These are phyloP conservation scores for Allacma fusca DNA, from an alignment of 2,888 invertebrate genomes.

Conservation along the genomic window DNA sequence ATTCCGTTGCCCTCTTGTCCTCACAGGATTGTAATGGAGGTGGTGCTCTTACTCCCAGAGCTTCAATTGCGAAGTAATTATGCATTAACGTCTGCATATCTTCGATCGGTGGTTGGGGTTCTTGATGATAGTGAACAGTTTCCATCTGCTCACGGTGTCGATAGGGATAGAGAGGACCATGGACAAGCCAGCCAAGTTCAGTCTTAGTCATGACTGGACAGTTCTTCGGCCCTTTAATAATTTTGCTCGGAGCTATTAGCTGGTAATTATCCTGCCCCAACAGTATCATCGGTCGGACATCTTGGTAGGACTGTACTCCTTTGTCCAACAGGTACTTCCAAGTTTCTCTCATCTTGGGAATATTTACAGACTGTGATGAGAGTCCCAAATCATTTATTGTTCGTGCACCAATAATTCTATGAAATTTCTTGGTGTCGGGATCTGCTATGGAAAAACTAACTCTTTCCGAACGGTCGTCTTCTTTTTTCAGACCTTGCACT, in stretches of 20 bases:
- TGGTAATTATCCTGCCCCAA: background rate
- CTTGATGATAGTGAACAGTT: no score
- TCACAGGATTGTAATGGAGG: background rate
- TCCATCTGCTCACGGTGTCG: background rate
- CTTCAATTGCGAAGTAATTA: background rate
- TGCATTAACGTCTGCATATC: background rate
- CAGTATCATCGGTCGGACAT: background rate
- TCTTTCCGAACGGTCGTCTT: background rate
- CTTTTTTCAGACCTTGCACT: background rate
- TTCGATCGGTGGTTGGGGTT: background rate
- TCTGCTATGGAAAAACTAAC: background rate
- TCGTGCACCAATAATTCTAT: background rate
- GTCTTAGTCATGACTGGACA: background rate
- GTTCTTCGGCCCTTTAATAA: background rate
- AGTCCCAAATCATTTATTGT: background rate
- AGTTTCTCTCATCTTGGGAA: background rate
- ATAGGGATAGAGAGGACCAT: background rate
- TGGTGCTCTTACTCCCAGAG: background rate
- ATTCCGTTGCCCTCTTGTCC: background rate
- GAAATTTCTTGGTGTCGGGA: background rate
- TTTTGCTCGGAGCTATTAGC: constrained; percentile 8
- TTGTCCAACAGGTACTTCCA: no score
- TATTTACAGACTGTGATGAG: background rate
- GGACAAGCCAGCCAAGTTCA: background rate
- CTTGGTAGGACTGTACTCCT: no score